Conservation (phyloP, 2,113 vertebrate species). For the Embiotoca jacksoni region DNA sequence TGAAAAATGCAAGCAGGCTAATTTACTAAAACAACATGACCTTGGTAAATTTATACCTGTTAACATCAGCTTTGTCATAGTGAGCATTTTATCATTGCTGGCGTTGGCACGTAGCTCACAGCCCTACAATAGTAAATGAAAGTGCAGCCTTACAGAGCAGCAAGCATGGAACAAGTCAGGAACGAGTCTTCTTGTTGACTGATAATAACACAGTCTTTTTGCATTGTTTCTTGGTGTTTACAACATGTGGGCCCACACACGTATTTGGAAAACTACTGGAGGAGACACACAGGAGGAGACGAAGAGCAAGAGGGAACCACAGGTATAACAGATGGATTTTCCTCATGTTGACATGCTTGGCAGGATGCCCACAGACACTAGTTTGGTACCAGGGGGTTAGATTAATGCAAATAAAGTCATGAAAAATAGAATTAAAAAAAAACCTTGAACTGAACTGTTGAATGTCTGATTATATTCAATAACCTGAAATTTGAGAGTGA, state of each 20-base stretch:
- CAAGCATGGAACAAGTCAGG: no score
- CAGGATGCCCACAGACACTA: constrained; percentile 3
- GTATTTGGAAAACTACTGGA: neutral
- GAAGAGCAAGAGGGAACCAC: neutral
- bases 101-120: neutral
- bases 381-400: neutral
- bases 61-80: no score
- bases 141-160: neutral
- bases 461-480: neutral
- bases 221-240: neutral
- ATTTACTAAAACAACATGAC: no score
- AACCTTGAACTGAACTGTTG: neutral
- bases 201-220: constrained; percentile 12
- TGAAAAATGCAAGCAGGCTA: no score
- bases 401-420: neutral
- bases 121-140: neutral
- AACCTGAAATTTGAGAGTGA: neutral
- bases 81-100: no score
- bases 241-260: neutral
- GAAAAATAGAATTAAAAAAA: neutral
- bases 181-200: neutral
- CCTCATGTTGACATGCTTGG: neutral
- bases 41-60: no score
- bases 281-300: neutral
- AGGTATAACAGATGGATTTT: constrained; percentile 1